These are phyloP conservation scores for Psophia crepitans DNA, from an alignment of 2,113 vertebrate genomes.

Conservation along the genomic window DNA sequence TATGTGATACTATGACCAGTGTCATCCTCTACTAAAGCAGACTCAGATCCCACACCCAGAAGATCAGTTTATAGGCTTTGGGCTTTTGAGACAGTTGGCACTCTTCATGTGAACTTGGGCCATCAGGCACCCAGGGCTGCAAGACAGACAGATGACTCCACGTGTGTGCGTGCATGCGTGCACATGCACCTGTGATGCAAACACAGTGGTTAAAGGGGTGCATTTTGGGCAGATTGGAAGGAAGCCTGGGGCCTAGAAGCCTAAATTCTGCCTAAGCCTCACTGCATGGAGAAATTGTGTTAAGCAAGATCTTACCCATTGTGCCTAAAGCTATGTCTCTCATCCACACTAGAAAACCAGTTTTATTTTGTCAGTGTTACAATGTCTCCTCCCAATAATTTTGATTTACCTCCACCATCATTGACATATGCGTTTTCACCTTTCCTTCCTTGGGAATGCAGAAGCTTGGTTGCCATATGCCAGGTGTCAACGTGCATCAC, in stretches of 20 bases:
- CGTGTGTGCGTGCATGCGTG: neutral
- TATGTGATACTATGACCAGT: neutral
- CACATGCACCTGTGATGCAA: neutral
- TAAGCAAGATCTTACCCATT: neutral
- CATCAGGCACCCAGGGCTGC: neutral
- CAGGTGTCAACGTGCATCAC: neutral
- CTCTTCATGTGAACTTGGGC: neutral
- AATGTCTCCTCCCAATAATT: neutral
- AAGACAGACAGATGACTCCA: neutral
- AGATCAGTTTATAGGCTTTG: neutral
- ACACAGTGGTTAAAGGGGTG: neutral
- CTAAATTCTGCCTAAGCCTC: neutral
- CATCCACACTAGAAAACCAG: neutral
- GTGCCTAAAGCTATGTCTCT: neutral
- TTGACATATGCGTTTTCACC: neutral
- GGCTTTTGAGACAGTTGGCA: neutral
- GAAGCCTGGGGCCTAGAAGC: neutral
- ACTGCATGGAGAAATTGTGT: neutral
- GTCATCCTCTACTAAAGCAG: neutral
- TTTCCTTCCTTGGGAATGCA: neutral
- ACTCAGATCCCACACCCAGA: neutral
- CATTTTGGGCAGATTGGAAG: neutral
- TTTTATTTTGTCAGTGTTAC: neutral
- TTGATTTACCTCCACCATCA: neutral
- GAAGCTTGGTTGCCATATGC: constrained; percentile 18